Base-by-base conservation (phyloP, 2,888 invertebrate genomes). In the Ophraella communa region DNA sequence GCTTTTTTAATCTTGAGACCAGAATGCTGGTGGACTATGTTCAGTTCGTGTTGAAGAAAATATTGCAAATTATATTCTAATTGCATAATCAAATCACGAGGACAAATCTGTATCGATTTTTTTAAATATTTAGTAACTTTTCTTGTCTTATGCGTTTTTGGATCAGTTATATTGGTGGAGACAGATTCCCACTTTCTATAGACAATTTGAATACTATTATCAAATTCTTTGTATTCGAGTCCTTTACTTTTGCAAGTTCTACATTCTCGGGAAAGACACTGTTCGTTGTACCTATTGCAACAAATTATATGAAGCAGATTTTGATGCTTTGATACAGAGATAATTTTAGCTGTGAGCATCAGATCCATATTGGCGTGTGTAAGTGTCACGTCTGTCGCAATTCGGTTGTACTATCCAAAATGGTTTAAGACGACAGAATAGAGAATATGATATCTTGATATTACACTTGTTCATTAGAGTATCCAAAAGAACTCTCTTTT, bases 121-220 rank as follows among this genome's bases (percentile, higher is more conserved):
- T 56, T 56, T 11, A 44, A 23, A 56, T 30, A 56, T 14, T 56
- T 45, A 18, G 56, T 45, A 7, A 56, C 45, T 4, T 23, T 24
- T 56, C 30, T 45, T 56, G 27, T 14, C 30, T 56, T 45, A 17
- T 45, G 0, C 7, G 45, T 56, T 56, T 45, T 45, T 18, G 56
- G 45, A 56, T 56, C 11, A 39, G 42, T 23, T 42, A 42, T 42
- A 14, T 44, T 44, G n/a, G 21, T 23, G 55, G 24, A 14, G 24
- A 55, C 55, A 10, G 55, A 55, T 42, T 55, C 42, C 55, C 55
- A 42, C 55, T 55, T 55, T 44, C 27, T 42, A 27, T 44, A 55
- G 44, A 24, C 11, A 42, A 55, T 14, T 42, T 42, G 55, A 24
- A 24, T 42, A 42, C 14, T 24, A 55, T 55, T 44, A 44, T 55